Conservation (phyloP, 1,140 invertebrate species). For the Penaeus indicus region DNA sequence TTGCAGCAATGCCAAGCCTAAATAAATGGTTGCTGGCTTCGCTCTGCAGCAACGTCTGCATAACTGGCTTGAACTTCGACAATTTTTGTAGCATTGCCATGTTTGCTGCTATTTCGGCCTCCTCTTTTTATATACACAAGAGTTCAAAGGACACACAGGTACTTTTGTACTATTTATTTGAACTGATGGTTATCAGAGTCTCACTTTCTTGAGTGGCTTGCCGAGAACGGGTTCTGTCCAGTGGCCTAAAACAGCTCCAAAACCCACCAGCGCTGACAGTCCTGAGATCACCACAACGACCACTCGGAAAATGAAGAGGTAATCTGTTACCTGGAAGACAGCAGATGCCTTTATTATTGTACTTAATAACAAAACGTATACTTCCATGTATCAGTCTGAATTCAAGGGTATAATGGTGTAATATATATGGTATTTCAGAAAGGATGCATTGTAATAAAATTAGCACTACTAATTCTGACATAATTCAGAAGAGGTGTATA, state of each 20-base stretch:
- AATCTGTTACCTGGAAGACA: conserved; percentile 49
- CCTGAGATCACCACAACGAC: conserved; percentile 39
- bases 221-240: conserved; percentile 46
- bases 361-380: neutral
- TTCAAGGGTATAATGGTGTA: no score
- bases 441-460: no score
- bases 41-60: neutral
- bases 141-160: neutral
- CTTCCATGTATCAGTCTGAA: no score
- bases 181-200: conserved; percentile 12
- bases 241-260: conserved; percentile 37
- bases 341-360: neutral
- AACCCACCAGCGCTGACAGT: conserved; percentile 33
- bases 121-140: neutral
- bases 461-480: no score
- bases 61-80: no score
- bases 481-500: no score
- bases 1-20: neutral
- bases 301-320: conserved; percentile 54
- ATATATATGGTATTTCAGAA: no score
- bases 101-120: neutral
- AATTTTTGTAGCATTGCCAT: no score
- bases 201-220: conserved; percentile 51
- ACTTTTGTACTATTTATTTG: neutral
- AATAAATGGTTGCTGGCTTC: neutral